Percentiles rank a stretch among this genome's conserved stretches.
Conservation (phyloP, 2,113 vertebrate genomes). For the Himantopus leucocephalus region DNA sequence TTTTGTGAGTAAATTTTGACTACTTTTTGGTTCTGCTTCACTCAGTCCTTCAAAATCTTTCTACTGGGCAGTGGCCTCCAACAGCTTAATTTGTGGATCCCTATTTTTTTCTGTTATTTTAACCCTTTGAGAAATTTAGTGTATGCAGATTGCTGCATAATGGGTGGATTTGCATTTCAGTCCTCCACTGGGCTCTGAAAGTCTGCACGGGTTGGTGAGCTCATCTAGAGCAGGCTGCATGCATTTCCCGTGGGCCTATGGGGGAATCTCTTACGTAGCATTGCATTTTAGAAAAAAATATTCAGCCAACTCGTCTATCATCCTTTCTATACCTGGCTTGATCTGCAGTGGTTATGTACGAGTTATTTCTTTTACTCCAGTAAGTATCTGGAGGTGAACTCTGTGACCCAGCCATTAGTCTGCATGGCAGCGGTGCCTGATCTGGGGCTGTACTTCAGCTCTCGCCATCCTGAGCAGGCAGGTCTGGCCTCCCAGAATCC, state of each 20-base stretch:
- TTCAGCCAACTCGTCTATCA: background rate
- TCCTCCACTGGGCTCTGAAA: background rate
- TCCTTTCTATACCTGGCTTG: background rate
- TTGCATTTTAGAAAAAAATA: no score
- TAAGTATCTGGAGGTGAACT: background rate
- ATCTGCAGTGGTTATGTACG: background rate
- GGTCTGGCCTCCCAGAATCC: background rate
- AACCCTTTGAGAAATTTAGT: background rate
- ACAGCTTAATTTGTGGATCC: background rate
- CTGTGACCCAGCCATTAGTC: background rate
- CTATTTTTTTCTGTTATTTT: background rate
- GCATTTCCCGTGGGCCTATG: rapidly evolving
- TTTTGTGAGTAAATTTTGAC: background rate
- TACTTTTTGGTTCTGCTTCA: background rate
- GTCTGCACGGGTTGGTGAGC: background rate
- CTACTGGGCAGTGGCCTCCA: background rate
- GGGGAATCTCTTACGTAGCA: rapidly evolving
- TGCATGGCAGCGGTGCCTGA: background rate
- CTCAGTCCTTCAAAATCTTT: background rate
- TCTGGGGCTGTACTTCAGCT: background rate
- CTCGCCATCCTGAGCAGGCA: background rate
- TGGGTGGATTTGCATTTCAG: background rate
- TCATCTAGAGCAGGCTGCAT: background rate
- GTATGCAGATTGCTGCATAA: background rate
- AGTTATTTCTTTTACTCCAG: background rate